Evolutionary conservation across 2,888 invertebrate genomes (phyloP), one percentile per base, ranked within the genome.

Genomic region (Coenonympha arcania): DNA sequence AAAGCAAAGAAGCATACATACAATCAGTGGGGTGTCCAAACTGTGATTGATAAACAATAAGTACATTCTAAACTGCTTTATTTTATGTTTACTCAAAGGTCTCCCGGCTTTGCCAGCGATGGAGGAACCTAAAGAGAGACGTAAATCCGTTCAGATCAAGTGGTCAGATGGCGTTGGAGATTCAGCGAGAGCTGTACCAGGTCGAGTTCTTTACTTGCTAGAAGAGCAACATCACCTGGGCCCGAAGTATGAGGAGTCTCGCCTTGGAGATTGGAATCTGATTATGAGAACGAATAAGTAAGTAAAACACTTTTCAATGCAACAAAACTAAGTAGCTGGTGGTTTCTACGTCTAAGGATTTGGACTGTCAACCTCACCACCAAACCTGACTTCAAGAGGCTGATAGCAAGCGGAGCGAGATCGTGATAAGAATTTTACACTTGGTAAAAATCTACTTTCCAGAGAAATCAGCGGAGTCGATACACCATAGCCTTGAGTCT

Each of bases 201-300:
- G 78, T 1, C 64, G 71, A 6, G 73, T 88, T 0, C 68, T 90
- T 22, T 91, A 89, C 62, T 71, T 92, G 13, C 73, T 93, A 1
- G 91, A 93, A 70, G 91, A 91, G 59, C 89, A 93, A 46, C 91
- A 91, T 58, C 90, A 92, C 60, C 77, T 90, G 8, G 93, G 93
- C 0, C 89, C 89, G 0, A 86, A 90, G 44, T 92, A 90, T 62
- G 86, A 89, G 37, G 89, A 90, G 53, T 86, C 88, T 1, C 88
- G 90, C 57, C 80, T 93, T 48, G 90, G 91, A 22, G 84, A 89
- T 16, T 93, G 93, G 93, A 81, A 78, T 37, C 74, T 88, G n/a
- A 69, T 89, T 31, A 71, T 87, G 46, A 77, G 88, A 53, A 87
- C 89, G 0, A 76, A 86, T 59, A 86, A 83, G 87, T 87, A 58